These are phyloP conservation scores for Nematolebias whitei DNA, from an alignment of 2,113 vertebrate genomes.

Conservation along the genomic window DNA sequence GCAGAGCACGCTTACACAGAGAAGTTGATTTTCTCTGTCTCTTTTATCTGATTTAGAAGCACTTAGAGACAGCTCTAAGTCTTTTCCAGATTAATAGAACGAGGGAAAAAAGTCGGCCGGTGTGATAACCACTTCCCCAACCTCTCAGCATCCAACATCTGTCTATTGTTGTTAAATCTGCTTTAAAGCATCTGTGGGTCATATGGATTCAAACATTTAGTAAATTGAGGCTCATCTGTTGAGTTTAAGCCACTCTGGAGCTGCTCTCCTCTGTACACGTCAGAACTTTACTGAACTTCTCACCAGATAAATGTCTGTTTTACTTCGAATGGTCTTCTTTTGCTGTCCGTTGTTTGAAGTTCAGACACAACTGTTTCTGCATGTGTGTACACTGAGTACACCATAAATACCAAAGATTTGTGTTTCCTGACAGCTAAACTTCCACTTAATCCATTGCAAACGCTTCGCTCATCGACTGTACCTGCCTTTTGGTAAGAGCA, in stretches of 20 bases:
- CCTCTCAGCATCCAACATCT: slow-evolving; percentile 71
- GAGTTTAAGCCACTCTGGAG: slow-evolving; percentile 60
- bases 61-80: slow-evolving; percentile 72
- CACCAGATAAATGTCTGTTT: slow-evolving; percentile 6
- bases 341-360: neutral
- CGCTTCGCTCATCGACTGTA: slow-evolving; percentile 12
- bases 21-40: slow-evolving; percentile 69
- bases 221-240: slow-evolving; percentile 74
- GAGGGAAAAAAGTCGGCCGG: slow-evolving; percentile 8
- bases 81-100: slow-evolving; percentile 66
- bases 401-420: neutral
- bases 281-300: slow-evolving; percentile 15
- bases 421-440: slow-evolving; percentile 12
- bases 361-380: neutral
- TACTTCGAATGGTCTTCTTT: slow-evolving; percentile 1
- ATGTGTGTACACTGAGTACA: neutral
- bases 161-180: slow-evolving; percentile 78
- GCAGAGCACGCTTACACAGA: slow-evolving; percentile 68
- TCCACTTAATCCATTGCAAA: slow-evolving; percentile 3
- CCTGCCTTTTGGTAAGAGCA: slow-evolving; percentile 23
- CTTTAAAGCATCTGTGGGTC: slow-evolving; percentile 74
- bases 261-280: slow-evolving; percentile 27
- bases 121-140: slow-evolving; percentile 53
- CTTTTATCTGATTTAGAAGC: slow-evolving; percentile 78
- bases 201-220: slow-evolving; percentile 71